Base-by-base conservation (phyloP, 2,888 invertebrate genomes). In the Coelopa pilipes region DNA sequence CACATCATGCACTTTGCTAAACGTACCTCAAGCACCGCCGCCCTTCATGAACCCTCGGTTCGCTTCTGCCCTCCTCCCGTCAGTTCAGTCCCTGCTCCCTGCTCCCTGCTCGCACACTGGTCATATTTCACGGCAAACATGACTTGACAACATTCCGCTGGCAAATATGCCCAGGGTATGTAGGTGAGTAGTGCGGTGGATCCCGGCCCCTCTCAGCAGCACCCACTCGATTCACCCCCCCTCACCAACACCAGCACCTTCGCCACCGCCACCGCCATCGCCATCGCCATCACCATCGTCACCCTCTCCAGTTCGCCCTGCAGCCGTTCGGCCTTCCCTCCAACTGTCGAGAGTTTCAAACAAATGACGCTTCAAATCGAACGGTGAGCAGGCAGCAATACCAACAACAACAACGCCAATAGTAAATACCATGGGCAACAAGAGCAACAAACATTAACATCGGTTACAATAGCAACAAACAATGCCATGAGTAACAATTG, bases 291-390 rank as follows among this genome's bases (percentile, higher is more conserved):
- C 4, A 7, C 7, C 7, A 2, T 34, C 34, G 2, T 34, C 34
- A 34, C 34, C 34, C 34, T 34, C 7, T 34, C 34, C n/a, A n/a
- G n/a, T n/a, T 71, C 76, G 68, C 76, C 76, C 59, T 75, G 65
- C 70, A n/a, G n/a, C n/a, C n/a, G n/a, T n/a, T n/a, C n/a, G n/a
- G n/a, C 45, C 46, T 65, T 63, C 21, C 53, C 53, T 69, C 19
- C 10, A 65, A 65, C 46, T 57, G 50, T 24, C 60, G 50, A 50
- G 45, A 34, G 45, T 49, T 53, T 77, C 78, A 81, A 81, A 83
- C 82, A 83, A 82, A 82, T 83, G 83, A 82, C 82, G 82, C 82
- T 81, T 82, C 82, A 83, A 83, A 82, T 82, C 82, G 82, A 82
- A 82, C 83, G 81, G 78, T 81, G 80, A 76, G 79, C 80, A 81